Evolutionary conservation across 2,113 vertebrate genomes (phyloP), one percentile per base, ranked within the genome.

Genomic region (Anas platyrhynchos): DNA sequence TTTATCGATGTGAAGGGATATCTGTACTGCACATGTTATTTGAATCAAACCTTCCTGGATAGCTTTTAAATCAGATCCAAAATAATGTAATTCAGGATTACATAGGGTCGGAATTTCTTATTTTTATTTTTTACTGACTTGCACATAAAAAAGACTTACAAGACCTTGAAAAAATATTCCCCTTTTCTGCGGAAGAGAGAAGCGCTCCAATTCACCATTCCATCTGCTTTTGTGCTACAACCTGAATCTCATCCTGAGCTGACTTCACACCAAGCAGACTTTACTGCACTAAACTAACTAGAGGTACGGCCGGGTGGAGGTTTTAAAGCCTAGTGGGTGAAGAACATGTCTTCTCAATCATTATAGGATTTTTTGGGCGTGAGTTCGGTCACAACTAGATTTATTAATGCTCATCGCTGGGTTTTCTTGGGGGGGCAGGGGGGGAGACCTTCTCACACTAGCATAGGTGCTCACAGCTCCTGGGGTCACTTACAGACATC

Each of bases 81-180:
- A 89, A 91, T 74, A 85, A 73, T 65, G 67, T 95, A 87, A 96
- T 91, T 95, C 20, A 2, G 92, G 74, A 94, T 93, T 94, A 94
- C 73, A 54, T 46, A 58, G 15, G 14, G 41, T 69, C 16, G 5
- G 78, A 91, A 77, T 85, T 66, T 94, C 76, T 94, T 91, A 66
- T 86, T 94, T 95, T 86, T 92, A 75, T 75, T 92, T 88, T 96
- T 96, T 95, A 95, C 63, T 71, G 82, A 74, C 82, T 91, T 79
- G 58, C 55, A 92, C 67, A 87, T 88, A 93, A 97, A 95, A 94
- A 92, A 94, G 62, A 59, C 69, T 87, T 72, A 82, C 46, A 88
- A 86, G 87, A 55, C 56, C 58, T 63, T 85, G 62, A 62, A 90
- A 91, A 89, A 63, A 16, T 0, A 1, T 63, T 69, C 72, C 36